Evolutionary conservation across 2,113 vertebrate genomes (phyloP), one percentile per base, ranked within the genome.

Genomic region (Cottus gobio): DNA sequence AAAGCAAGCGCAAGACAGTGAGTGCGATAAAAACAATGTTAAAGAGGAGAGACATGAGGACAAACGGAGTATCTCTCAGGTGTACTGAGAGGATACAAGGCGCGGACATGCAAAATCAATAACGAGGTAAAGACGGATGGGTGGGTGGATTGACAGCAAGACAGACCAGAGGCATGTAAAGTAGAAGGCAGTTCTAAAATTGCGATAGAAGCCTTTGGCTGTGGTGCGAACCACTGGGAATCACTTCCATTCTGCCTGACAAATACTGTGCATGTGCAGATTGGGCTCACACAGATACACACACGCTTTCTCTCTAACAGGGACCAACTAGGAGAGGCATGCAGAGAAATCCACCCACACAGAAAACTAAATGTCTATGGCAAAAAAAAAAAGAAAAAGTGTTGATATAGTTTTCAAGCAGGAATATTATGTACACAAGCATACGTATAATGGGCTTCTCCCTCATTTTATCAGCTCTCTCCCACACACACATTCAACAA

Each of bases 81-180:
- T 77, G 75, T 57, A 70, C 1, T 44, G 44, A 44, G 20, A 65
- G 42, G 31, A 72, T 46, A 42, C 69, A 71, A 70, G 50, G 24
- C 18, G 71, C 62, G 37, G 64, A 81, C 52, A 57, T 60, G 39
- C 15, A 52, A 48, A 80, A 82, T 83, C 74, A 77, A 71, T 75
- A 56, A 77, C n/a, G 39, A 82, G 22, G 54, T 56, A 42, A 66
- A 85, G 69, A 83, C 10, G 31, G 44, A 85, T 79, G 61, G 50
- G 36, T 56, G 28, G 65, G 65, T 64, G 65, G 70, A 66, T 22
- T 71, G 83, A 75, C 77, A 78, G 68, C 39, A 77, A 80, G 78
- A 63, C 30, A 57, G 60, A 76, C 68, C 50, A 57, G 63, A 76
- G 48, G 57, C 39, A 67, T 69, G 71, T 52, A 71, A 60, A 72